These are phyloP conservation scores for Drosophila prolongata DNA, from an alignment of 2,888 invertebrate genomes.

Conservation along the genomic window DNA sequence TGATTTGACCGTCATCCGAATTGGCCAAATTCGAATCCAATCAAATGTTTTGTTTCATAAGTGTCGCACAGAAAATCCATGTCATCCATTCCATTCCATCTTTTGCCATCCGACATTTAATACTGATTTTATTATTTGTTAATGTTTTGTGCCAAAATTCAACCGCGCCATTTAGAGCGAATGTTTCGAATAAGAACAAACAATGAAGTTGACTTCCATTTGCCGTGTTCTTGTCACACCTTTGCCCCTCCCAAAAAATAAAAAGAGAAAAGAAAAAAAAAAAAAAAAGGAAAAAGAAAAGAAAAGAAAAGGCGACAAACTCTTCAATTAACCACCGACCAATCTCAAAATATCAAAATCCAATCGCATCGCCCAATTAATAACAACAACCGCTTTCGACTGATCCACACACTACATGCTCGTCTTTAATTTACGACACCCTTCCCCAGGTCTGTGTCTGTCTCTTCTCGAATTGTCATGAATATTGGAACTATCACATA, in stretches of 20 bases:
- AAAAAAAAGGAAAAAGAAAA: slow-evolving; percentile 2
- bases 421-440: slow-evolving; percentile 24
- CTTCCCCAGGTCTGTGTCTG: slow-evolving; percentile 18
- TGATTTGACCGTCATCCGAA: slow-evolving; percentile 23
- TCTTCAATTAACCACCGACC: slow-evolving; percentile 19
- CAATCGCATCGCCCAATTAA: slow-evolving; percentile 17
- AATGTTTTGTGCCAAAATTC: slow-evolving; percentile 50
- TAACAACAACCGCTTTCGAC: slow-evolving; percentile 51
- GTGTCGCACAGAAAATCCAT: slow-evolving; percentile 27
- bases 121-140: slow-evolving; percentile 16
- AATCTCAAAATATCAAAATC: slow-evolving; percentile 6
- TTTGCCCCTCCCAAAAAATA: not conserved
- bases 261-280: not conserved
- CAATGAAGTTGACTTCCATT: slow-evolving; percentile 64
- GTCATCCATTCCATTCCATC: slow-evolving; percentile 15
- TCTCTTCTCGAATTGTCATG: slow-evolving; percentile 25
- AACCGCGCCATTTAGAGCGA: slow-evolving; percentile 16
- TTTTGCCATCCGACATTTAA: slow-evolving; percentile 14
- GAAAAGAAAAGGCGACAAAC: slow-evolving; percentile 8
- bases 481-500: slow-evolving; percentile 30
- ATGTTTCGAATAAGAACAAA: slow-evolving; percentile 26
- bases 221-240: slow-evolving; percentile 55
- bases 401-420: slow-evolving; percentile 43
- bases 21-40: slow-evolving; percentile 33
- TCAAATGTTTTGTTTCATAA: slow-evolving; percentile 28